Evolutionary conservation across 1,140 invertebrate species (phyloP).

Genomic region (Danaus plexippus): DNA sequence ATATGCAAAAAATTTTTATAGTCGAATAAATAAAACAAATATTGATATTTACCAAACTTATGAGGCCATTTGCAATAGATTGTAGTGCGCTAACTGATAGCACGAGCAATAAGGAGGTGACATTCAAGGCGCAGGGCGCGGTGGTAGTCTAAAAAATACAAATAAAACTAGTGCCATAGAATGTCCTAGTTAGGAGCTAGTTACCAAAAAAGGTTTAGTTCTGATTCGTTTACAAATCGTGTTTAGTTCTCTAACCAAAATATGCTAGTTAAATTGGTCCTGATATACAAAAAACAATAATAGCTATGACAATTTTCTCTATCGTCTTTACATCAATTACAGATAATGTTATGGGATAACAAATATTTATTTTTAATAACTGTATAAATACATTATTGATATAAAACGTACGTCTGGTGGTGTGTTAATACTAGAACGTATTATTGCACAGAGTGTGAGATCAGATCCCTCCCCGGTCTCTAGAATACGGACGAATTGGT

Average conservation of each 20-base stretch:
- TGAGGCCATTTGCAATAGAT: conserved; percentile 29
- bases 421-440: conserved; percentile 20
- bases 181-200: too few relatives aligned
- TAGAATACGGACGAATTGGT: conserved; percentile 41
- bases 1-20: too few relatives aligned
- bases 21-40: too few relatives aligned
- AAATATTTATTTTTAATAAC: too few relatives aligned
- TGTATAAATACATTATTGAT: too few relatives aligned
- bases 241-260: too few relatives aligned
- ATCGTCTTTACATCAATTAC: conserved; percentile 4
- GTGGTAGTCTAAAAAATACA: conserved; percentile 28
- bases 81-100: conserved; percentile 29
- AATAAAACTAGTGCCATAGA: too few relatives aligned
- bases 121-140: conserved; percentile 37
- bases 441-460: conserved; percentile 44
- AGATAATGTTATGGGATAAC: too few relatives aligned
- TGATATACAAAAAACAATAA: conserved; percentile 21
- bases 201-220: too few relatives aligned
- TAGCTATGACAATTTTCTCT: conserved; percentile 26
- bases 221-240: too few relatives aligned
- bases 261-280: too few relatives aligned
- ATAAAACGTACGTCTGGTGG: conserved; percentile 29
- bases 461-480: conserved; percentile 36
- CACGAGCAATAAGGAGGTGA: conserved; percentile 32
- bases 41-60: conserved; percentile 35